Evolutionary conservation across 2,888 invertebrate species (phyloP), one percentile per base, ranked within the genome.

Genomic region (Spilarctia lutea): DNA sequence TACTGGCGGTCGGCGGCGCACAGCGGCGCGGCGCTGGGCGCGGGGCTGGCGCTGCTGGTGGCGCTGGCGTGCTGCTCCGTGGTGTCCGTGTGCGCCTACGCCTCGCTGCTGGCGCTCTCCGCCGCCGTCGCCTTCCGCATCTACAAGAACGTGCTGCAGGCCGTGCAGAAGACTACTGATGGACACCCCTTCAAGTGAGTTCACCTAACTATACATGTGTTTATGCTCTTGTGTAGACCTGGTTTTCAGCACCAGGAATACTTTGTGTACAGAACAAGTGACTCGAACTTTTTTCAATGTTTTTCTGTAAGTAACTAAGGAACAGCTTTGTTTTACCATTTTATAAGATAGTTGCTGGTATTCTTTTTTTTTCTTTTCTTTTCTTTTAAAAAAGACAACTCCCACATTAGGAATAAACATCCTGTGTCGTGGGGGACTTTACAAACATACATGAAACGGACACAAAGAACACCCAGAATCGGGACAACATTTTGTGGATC

Each of bases 171-270:
- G 96, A 98, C 98, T 87, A 97, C 97, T 85, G 99, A 99, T 91
- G 99, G 99, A 91, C 99, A 99, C 96, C 99, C 99, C 77, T 99
- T 99, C 98, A 99, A 99, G 99, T 99, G 91, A 97, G 97, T 96
- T 27, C 65, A 18, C 27, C 33, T 27, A 56, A n/a, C 2, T 18
- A 24, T 6, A 60, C 27, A n/a, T n/a, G n/a, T 56, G n/a, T 27
- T 11, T 45, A 48, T 48, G 27, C 7, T 11, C 16, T 66, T 66
- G 10, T 3, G 2, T 13, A 13, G 60, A 8, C 27, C 13, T 27
- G 13, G 60, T 27, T 13, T 60, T 11, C n/a, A 27, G 13, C 60
- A 60, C 3, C 27, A 60, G 60, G 6, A 27, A 27, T 60, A 60
- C 1, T 60, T 60, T 60, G 27, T 27, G n/a, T 2, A 10, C n/a